Evolutionary conservation across 1,140 invertebrate genomes (phyloP), one percentile per base, ranked within the genome.

Genomic region (Condylostylus longicornis): DNA sequence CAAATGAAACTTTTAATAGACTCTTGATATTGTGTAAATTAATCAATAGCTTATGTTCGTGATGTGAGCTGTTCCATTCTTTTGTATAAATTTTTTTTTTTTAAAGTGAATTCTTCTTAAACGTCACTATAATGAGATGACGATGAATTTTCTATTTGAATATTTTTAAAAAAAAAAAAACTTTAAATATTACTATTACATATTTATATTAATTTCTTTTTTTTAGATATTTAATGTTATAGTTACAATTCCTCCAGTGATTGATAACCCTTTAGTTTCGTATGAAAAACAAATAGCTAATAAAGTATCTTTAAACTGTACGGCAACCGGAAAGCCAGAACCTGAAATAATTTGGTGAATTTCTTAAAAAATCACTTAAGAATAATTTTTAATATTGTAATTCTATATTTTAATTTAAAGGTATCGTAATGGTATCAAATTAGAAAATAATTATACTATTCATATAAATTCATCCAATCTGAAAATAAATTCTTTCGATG

Each of bases 391-490:
- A 2, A 33, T 19, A 33, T n/a, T 21, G n/a, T 15, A 14, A 4
- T 13, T 7, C 8, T 27, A 14, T 34, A n/a, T 34, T 34, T 5
- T 22, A 13, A 19, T 28, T 17, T 23, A 17, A 15, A 36, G 23
- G 23, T 59, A 56, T 35, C 55, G 58, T 30, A 59, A 59, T 29
- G 55, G 53, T 0, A 41, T 32, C 5, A 35, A 23, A n/a, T 32
- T 58, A 17, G 56, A 51, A 19, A 58, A 52, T 45, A 52, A 50
- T 33, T 58, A 50, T 23, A 54, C 53, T 2, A 52, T 52, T 12
- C 53, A 54, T 31, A 54, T 58, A n/a, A 51, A 41, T 35, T 47
- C 51, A 25, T 53, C 53, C 10, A 50, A 51, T 38, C 34, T 59
- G 37, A 41, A 45, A 14, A 48, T 58, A 10, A 50, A 55, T 28